These are phyloP conservation scores for Eumacrocentrus americanus DNA, from an alignment of 2,888 invertebrate genomes.

Conservation along the genomic window DNA sequence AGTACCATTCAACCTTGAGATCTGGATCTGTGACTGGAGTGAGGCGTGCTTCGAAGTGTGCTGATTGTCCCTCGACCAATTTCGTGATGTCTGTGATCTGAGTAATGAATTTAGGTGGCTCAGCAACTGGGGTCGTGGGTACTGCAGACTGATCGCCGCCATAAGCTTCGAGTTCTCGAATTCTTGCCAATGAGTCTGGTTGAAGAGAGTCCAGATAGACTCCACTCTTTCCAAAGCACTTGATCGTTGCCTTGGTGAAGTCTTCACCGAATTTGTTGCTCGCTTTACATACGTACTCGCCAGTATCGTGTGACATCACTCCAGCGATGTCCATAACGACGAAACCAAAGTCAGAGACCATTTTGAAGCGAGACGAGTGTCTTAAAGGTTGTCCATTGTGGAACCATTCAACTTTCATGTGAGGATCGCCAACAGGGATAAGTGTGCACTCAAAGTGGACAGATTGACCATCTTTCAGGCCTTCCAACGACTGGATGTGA, in stretches of 20 bases:
- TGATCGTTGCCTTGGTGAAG: constrained; percentile 82
- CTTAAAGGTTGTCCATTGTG: constrained; percentile 90
- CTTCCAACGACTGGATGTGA: constrained; percentile 82
- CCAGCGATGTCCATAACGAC: constrained; percentile 95
- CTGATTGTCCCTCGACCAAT: constrained; percentile 92
- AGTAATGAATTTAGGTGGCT: constrained; percentile 88
- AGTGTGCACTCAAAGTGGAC: constrained; percentile 96
- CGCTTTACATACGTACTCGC: constrained; percentile 92
- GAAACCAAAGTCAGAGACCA: constrained; percentile 94
- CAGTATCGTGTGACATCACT: constrained; percentile 89
- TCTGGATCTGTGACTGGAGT: constrained; percentile 95
- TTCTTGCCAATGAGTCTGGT: constrained; percentile 87
- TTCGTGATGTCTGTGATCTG: constrained; percentile 84
- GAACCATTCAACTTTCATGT: constrained; percentile 95
- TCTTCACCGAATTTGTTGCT: constrained; percentile 91
- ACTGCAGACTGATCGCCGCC: constrained; percentile 70
- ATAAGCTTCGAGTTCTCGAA: constrained; percentile 81
- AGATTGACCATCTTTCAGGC: constrained; percentile 89
- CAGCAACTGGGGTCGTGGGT: constrained; percentile 72
- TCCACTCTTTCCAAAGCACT: constrained; percentile 83
- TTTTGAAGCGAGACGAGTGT: constrained; percentile 89
- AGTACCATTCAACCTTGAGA: constrained; percentile 93
- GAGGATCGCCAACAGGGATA: constrained; percentile 91
- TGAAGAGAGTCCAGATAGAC: constrained; percentile 89
- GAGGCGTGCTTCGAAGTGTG: constrained; percentile 90